Evolutionary conservation across 2,888 invertebrate genomes (phyloP), one percentile per base, ranked within the genome.

Genomic region (Cecidostiba fungosa): DNA sequence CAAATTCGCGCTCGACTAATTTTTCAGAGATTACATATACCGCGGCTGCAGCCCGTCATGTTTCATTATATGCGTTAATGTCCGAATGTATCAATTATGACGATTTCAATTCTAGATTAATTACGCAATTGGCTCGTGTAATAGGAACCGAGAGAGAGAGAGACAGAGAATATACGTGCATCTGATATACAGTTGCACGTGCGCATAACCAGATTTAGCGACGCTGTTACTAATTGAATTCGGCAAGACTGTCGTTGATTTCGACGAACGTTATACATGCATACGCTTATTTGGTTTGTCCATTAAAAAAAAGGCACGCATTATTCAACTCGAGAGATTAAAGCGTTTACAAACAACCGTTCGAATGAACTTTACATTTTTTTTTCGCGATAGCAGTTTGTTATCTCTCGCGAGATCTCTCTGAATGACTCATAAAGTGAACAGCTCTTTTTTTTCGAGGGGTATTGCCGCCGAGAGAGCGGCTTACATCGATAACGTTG

Each of bases 101-200:
- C 36, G 62, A 14, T 77, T 43, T 36, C 36, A 16, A 62, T 66
- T 77, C n/a, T 19, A 59, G 59, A 59, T 77, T 77, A 59, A 77
- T 77, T 36, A 36, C 50, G 23, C 23, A 59, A 77, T 59, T 77
- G 70, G 23, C 12, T 19, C 6, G 14, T 54, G 54, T 32, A 23
- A 77, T 16, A 77, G 36, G 19, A 23, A 59, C 8, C n/a, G 23
- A 23, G 23, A 59, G 19, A 1, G 47, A 32, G 3, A 32, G 39
- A 39, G 39, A 39, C 12, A 12, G 43, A 39, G 32, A 32, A 32
- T 39, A 73, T 73, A 23, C 19, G 16, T 36, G 16, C 23, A 43
- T 39, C n/a, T n/a, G 47, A 73, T 73, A 23, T 23, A 23, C n/a
- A 1, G 19, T 59, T 23, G 4, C 19, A 2, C 23, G 19, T 10